Evolutionary conservation across 2,888 invertebrate genomes (phyloP).

Genomic region (Sphinx pinastri): DNA sequence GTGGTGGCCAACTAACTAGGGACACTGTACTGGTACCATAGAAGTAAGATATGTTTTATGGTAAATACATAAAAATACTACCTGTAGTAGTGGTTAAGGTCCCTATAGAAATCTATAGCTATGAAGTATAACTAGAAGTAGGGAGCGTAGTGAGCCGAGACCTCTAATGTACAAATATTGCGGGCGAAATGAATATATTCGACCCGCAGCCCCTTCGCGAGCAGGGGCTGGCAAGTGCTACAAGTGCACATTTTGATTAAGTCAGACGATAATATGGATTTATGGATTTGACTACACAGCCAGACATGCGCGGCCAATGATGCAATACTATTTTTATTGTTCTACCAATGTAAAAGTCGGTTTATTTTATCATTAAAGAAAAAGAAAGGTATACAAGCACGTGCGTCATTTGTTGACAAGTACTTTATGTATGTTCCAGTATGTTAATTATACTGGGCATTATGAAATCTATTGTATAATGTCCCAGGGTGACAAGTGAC

Average conservation of each 20-base stretch:
- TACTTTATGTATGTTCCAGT: too few species aligned
- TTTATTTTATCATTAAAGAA: too few species aligned
- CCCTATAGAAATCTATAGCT: conserved; percentile 58
- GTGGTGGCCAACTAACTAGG: too few species aligned
- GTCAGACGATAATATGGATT: conserved; percentile 73
- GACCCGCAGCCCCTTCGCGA: conserved; percentile 48
- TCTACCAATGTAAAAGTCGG: too few species aligned
- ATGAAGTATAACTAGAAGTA: conserved; percentile 64
- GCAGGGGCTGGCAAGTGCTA: conserved; percentile 37
- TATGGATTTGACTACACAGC: conserved; percentile 60
- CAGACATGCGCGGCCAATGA: conserved; percentile 54
- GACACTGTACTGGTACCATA: too few species aligned
- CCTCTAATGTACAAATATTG: conserved; percentile 84
- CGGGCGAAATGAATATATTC: conserved; percentile 82
- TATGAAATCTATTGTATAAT: too few species aligned
- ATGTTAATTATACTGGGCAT: too few species aligned
- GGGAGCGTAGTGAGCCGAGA: conserved; percentile 78
- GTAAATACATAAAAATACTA: background rate
- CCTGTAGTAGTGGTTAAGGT: conserved; percentile 51
- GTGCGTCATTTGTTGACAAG: too few species aligned
- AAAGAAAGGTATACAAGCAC: too few species aligned
- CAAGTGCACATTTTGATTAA: conserved; percentile 79
- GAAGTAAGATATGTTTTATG: too few species aligned
- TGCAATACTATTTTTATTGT: conserved; percentile 48
- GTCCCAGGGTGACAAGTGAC: too few species aligned